These are phyloP conservation scores for Varanus komodoensis DNA, from an alignment of 2,113 vertebrate genomes.

Conservation along the genomic window DNA sequence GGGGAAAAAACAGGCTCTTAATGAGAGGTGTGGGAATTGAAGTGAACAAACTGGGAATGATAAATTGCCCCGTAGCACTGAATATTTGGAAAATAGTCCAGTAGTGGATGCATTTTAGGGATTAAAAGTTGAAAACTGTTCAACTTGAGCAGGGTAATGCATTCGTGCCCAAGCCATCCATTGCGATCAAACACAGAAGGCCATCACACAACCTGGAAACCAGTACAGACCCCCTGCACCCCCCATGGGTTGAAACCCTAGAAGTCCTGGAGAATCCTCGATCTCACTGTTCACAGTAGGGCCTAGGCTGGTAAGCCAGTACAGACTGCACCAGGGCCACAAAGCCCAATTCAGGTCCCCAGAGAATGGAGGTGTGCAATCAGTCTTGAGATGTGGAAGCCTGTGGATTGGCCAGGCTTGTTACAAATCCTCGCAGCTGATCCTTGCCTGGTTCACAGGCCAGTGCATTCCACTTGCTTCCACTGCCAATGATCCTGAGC, in stretches of 20 bases:
- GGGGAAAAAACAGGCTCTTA: background rate
- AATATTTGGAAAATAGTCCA: background rate
- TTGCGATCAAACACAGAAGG: background rate
- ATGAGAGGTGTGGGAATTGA: background rate
- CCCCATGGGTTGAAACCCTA: too few relatives aligned
- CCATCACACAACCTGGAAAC: background rate
- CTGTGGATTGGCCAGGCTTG: background rate
- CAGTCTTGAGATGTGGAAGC: background rate
- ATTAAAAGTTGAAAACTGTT: background rate
- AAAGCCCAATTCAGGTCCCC: background rate
- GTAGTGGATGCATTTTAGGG: background rate
- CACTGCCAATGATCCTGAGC: background rate
- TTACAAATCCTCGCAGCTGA: background rate
- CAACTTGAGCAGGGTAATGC: background rate
- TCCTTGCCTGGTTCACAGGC: background rate
- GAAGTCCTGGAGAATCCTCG: too few relatives aligned
- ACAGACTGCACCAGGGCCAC: background rate
- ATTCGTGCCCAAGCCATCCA: background rate
- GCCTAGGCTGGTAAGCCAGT: background rate
- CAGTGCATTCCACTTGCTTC: background rate
- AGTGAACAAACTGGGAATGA: background rate
- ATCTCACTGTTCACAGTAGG: too few relatives aligned
- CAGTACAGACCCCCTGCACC: background rate
- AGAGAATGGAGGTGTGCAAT: background rate
- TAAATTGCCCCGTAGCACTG: background rate